These are phyloP conservation scores for Stratiomys singularior DNA, from an alignment of 2,888 invertebrate genomes.

Conservation along the genomic window DNA sequence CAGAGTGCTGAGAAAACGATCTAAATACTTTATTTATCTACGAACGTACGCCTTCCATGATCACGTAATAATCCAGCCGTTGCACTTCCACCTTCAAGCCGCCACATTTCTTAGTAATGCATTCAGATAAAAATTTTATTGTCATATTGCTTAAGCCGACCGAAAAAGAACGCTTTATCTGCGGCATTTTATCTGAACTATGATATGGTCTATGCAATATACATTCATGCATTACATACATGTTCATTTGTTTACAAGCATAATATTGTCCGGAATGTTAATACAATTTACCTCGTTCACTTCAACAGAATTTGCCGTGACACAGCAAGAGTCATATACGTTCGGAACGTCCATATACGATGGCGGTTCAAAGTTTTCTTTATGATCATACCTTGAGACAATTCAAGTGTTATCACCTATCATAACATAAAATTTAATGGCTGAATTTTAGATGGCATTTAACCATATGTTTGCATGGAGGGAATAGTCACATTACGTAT, in stretches of 20 bases:
- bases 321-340: neutral
- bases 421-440: conserved; percentile 13
- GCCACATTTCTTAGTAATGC: conserved; percentile 6
- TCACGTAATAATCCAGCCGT: neutral
- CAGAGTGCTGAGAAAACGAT: no score
- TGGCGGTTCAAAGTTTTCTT: conserved; percentile 24
- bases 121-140: conserved; percentile 21
- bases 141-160: neutral
- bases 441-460: neutral
- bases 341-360: neutral
- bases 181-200: neutral
- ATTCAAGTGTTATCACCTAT: conserved; percentile 20
- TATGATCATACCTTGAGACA: conserved; percentile 38
- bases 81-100: neutral
- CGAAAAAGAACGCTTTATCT: neutral
- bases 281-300: conserved; percentile 21
- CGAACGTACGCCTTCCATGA: neutral
- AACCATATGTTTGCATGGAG: neutral
- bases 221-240: no score
- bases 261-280: conserved; percentile 39
- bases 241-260: conserved; percentile 10
- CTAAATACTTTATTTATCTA: no score
- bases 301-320: neutral
- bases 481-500: neutral
- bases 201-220: neutral